phyloP scores from a whole-genome alignment of 2,888 invertebrate genomes.

The Rhodophaea formosa region DNA sequence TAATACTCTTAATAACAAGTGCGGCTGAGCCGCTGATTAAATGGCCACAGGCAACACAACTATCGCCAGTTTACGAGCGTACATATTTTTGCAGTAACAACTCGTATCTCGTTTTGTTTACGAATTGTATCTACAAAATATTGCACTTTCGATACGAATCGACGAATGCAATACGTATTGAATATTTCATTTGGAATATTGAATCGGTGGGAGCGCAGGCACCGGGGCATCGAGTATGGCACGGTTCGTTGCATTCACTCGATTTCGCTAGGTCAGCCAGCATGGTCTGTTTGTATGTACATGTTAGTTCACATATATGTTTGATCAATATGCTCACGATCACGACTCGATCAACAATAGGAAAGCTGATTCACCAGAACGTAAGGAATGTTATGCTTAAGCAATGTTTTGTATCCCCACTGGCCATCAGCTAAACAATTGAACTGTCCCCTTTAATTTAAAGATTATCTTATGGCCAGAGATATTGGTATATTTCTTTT shows the following conservation, averaged over 20 bases:
- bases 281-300: slow-evolving; percentile 6
- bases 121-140: slow-evolving; percentile 40
- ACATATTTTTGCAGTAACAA: slow-evolving; percentile 11
- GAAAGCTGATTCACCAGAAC: too few relatives aligned
- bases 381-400: too few relatives aligned
- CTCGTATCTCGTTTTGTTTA: slow-evolving; percentile 34
- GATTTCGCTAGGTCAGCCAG: slow-evolving; percentile 26
- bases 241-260: slow-evolving; percentile 29
- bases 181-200: slow-evolving; percentile 66
- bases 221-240: slow-evolving; percentile 24
- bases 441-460: too few relatives aligned
- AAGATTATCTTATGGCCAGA: too few relatives aligned
- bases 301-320: neutral
- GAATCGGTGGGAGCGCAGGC: slow-evolving; percentile 38
- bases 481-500: too few relatives aligned
- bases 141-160: slow-evolving; percentile 50
- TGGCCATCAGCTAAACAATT: too few relatives aligned
- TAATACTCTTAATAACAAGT: neutral
- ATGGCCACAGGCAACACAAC: slow-evolving; percentile 24
- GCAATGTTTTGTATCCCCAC: too few relatives aligned
- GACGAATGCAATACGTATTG: slow-evolving; percentile 54
- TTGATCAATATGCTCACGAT: too few relatives aligned
- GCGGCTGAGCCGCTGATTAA: slow-evolving; percentile 21
- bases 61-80: slow-evolving; percentile 1
- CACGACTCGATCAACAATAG: too few relatives aligned